Conservation (phyloP, 2,113 vertebrate species). For the Pandion haliaetus region DNA sequence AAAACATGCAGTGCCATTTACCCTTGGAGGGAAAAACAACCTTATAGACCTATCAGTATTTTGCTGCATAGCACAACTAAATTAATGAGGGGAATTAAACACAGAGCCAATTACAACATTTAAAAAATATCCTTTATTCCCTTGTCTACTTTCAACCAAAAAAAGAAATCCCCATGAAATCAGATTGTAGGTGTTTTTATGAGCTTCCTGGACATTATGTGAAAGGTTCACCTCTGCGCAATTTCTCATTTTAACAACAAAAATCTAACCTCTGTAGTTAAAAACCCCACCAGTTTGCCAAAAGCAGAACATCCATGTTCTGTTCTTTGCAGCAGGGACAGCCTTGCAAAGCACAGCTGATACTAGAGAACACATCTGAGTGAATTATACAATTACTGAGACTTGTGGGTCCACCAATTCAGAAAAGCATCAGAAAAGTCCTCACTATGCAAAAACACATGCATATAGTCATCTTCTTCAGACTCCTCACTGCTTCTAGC, state of each 20-base stretch:
- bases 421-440: background rate
- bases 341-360: background rate
- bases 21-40: slow-evolving; percentile 38
- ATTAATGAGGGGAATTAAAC: slow-evolving; percentile 26
- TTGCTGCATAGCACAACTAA: slow-evolving; percentile 9
- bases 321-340: background rate
- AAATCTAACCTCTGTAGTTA: background rate
- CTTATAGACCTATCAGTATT: slow-evolving; percentile 31
- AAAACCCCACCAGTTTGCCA: background rate
- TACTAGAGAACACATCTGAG: background rate
- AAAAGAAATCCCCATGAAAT: background rate
- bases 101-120: slow-evolving; percentile 43
- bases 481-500: background rate
- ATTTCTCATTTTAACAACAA: slow-evolving; percentile 21
- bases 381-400: background rate
- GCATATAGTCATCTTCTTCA: background rate
- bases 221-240: background rate
- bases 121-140: background rate
- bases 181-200: slow-evolving; percentile 25
- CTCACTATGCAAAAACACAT: background rate
- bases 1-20: slow-evolving; percentile 31
- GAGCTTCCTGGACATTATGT: background rate
- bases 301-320: background rate
- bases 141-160: background rate
- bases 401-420: background rate